Percentiles rank a stretch among this genome's conserved stretches.
Evolutionary conservation across 2,113 vertebrate genomes (phyloP).

Genomic region (Oncorhynchus masou): DNA sequence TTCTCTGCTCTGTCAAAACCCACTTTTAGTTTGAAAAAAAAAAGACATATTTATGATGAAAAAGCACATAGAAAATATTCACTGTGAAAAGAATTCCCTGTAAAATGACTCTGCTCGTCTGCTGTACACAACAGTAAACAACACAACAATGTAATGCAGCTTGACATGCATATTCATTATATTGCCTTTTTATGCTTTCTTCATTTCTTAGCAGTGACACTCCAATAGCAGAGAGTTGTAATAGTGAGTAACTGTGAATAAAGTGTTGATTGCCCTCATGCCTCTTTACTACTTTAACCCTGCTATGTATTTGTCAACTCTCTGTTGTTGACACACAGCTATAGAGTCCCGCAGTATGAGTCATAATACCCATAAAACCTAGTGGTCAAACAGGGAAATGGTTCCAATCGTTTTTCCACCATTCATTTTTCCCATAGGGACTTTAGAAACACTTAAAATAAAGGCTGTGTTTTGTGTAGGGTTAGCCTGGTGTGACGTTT

Average conservation of each 20-base stretch:
- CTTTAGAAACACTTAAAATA: no score
- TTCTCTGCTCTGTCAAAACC: background rate
- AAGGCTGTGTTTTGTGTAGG: no score
- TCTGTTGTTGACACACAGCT: no score
- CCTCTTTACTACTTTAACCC: constrained; percentile 19
- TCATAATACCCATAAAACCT: no score
- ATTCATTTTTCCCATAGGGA: no score
- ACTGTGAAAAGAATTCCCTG: constrained; percentile 61
- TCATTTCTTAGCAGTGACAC: constrained; percentile 42
- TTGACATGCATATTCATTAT: constrained; percentile 45
- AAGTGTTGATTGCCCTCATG: constrained; percentile 61
- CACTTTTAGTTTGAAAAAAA: background rate
- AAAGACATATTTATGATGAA: constrained; percentile 41
- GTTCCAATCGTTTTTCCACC: no score
- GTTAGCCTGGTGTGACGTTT: no score
- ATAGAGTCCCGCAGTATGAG: no score
- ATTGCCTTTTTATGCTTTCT: background rate
- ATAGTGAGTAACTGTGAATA: constrained; percentile 66
- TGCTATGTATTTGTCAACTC: no score
- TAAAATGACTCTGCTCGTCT: constrained; percentile 31
- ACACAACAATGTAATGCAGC: constrained; percentile 52
- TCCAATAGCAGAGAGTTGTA: constrained; percentile 55
- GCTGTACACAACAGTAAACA: constrained; percentile 47
- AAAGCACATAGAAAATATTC: constrained; percentile 71
- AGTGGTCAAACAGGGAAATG: no score